Evolutionary conservation across 2,113 vertebrate genomes (phyloP), one percentile per base, ranked within the genome.

Genomic region (Condylura cristata): DNA sequence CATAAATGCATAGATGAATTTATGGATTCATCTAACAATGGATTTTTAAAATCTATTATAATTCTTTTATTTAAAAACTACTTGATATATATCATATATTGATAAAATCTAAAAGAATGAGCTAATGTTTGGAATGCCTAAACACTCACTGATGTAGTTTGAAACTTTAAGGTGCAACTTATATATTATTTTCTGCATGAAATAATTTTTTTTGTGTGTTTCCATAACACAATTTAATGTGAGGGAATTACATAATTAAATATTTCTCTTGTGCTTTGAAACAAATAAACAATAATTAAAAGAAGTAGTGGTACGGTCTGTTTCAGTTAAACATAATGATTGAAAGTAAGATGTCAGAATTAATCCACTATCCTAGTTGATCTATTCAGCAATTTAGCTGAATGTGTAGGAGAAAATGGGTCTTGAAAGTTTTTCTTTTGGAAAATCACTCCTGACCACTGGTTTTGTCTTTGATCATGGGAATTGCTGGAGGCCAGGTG

Each of bases 271-370:
- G 34, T 79, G 24, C 51, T 24, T 79, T 58, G 24, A 79, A 39
- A 56, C 7, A n/a, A n/a, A n/a, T n/a, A 22, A 56, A 68, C 16
- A 68, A 68, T 24, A 86, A 82, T 58, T 37, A 3, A 60, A 76
- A 79, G 7, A 94, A 94, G 66, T 66, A 32, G 32, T 8, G 32
- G 53, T 8, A 70, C 14, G 4, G 34, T 56, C 8, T 34, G 63
- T 82, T 78, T 94, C 44, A 39, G 28, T 84, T 89, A 76, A 71
- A 84, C 28, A 30, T 56, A 51, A 89, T 86, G 44, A 89, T 86
- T 74, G 37, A 32, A 85, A 34, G 18, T 80, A 63, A 37, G 78
- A 61, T 28, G 91, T 91, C 92, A 86, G 70, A 90, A 71, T 85
- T 61, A 83, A 65, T 58, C 11, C 11, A 39, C 75, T 63, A 71